phyloP scores from a whole-genome alignment of 2,888 invertebrate species.

The Brachynemurus nebulosus region DNA sequence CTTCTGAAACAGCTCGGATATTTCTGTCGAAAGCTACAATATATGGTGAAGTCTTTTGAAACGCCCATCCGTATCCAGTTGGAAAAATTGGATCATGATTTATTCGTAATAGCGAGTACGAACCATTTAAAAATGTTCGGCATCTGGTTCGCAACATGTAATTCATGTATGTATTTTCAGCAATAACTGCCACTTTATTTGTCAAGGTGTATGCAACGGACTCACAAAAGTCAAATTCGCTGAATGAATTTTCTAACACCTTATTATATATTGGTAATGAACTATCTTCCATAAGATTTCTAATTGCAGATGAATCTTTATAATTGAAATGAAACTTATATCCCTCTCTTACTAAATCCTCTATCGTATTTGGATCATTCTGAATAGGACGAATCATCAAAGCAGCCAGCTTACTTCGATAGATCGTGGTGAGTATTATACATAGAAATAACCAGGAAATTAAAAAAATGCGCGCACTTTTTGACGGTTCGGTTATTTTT shows the following conservation, averaged over 20 bases:
- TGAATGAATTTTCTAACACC: not conserved
- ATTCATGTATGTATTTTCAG: not conserved
- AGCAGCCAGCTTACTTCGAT: not conserved
- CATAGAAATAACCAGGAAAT: not conserved
- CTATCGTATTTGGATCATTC: not conserved
- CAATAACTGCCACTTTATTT: not conserved
- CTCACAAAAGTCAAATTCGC: not conserved
- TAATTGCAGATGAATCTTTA: not conserved
- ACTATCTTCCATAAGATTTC: not conserved
- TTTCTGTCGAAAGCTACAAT: not conserved
- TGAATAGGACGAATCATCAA: not conserved
- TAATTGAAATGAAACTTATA: slow-evolving; percentile 1
- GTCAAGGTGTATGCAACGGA: not conserved
- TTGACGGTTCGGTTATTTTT: not conserved
- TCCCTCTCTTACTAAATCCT: not conserved
- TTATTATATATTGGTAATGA: not conserved
- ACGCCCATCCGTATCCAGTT: slow-evolving; percentile 2
- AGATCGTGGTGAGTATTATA: not conserved
- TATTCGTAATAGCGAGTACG: not conserved
- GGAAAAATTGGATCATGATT: slow-evolving; percentile 1
- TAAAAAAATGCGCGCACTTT: not conserved
- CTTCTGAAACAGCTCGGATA: not conserved
- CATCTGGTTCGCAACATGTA: not conserved
- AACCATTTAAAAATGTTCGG: not conserved
- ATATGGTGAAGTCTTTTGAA: not conserved